These are phyloP conservation scores for Scolopax mira DNA, from an alignment of 2,113 vertebrate species.

Conservation along the genomic window DNA sequence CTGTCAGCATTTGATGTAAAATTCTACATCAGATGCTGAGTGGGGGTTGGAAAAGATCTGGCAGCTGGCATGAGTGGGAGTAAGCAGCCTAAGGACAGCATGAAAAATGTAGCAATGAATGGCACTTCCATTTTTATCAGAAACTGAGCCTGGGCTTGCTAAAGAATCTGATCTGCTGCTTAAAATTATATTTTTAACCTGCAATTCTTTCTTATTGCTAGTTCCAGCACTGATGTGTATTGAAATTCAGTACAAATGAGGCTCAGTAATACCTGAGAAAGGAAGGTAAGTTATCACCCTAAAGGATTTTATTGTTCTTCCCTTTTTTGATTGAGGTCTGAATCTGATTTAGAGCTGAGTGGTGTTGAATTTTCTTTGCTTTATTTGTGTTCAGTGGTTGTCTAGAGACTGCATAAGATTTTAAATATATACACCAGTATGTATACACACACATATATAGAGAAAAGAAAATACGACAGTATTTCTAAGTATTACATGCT, in stretches of 20 bases:
- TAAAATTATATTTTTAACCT: not conserved
- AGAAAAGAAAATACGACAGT: not conserved
- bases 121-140: constrained; percentile 59
- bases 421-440: not conserved
- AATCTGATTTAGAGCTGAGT: not conserved
- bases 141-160: not conserved
- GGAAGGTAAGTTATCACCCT: not conserved
- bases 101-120: constrained; percentile 42
- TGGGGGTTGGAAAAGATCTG: not conserved
- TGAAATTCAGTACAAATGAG: not conserved
- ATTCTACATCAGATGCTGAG: not conserved
- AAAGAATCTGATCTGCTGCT: not conserved
- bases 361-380: not conserved
- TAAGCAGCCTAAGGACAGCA: constrained; percentile 55
- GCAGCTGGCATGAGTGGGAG: constrained; percentile 62
- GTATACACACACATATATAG: not conserved
- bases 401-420: not conserved
- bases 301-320: not conserved
- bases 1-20: not conserved
- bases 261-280: not conserved
- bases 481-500: not conserved
- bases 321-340: not conserved
- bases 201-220: not conserved
- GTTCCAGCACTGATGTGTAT: not conserved
- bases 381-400: not conserved